Base-by-base conservation (phyloP, 2,113 vertebrate genomes). In the Eclectus roratus region DNA sequence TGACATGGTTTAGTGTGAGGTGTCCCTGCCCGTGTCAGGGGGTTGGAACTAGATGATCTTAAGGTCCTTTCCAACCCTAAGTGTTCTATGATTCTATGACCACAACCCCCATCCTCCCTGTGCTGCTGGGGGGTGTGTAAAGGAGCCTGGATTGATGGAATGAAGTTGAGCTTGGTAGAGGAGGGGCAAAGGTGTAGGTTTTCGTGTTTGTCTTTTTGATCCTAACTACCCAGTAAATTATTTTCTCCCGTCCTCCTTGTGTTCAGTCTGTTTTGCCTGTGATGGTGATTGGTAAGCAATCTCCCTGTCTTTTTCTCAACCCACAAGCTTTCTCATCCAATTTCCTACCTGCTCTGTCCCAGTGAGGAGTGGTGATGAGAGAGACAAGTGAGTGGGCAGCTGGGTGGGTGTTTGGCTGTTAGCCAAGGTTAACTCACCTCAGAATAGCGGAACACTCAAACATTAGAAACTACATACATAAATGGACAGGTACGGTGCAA, bases 171-270 rank as follows among this genome's bases (percentile, higher is more conserved):
- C 17, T 11, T 77, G 28, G 28, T 43, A 46, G 17, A 71, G n/a
- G 13, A 92, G 15, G 4, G 83, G 4, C 15, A 91, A 93, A 86
- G 12, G 3, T 73, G 11, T 15, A 60, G 1, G 9, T 3, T 83
- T 94, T 69, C 55, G 9, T 17, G 4, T 72, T 46, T 80, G 3
- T 6, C 33, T 37, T 82, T 66, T 89, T 72, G 25, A 61, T 50
- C 44, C 5, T 86, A 13, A 17, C 31, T 50, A 64, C 10, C 33
- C 20, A 63, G 27, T 29, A 65, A 69, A 29, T 65, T 52, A 31
- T 35, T 76, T 39, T 71, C 10, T n/a, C 10, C 4, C 1, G 4
- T 7, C 16, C 3, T 3, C 52, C 21, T 18, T 35, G 0, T 7
- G 35, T 73, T 47, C 9, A 24, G 8, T 44, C 60, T 65, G 13